Conservation (phyloP, 2,888 invertebrate species). For the Fissipunctia ypsillon region DNA sequence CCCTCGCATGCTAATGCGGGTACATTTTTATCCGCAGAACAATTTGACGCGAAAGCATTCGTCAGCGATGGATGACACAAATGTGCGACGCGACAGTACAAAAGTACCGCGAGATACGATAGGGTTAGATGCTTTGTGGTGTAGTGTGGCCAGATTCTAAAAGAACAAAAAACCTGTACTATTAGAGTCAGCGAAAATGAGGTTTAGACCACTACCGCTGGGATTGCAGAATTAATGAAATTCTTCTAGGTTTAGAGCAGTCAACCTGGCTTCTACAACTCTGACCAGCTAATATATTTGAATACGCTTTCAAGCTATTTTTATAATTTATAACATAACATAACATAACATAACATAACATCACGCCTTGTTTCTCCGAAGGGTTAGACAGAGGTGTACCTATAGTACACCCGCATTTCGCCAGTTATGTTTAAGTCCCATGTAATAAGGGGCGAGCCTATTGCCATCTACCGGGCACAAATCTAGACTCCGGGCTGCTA, state of each 20-base stretch:
- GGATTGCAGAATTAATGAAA: background rate
- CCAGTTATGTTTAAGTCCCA: too few species aligned
- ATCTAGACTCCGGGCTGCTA: too few species aligned
- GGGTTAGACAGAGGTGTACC: too few species aligned
- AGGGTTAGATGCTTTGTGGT: slow-evolving; percentile 46
- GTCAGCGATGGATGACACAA: slow-evolving; percentile 60
- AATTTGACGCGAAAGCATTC: slow-evolving; percentile 60
- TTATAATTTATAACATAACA: too few species aligned
- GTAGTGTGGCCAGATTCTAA: slow-evolving; percentile 43
- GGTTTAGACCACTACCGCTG: background rate
- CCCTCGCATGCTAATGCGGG: slow-evolving; percentile 24
- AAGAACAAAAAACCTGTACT: background rate
- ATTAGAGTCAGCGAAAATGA: background rate
- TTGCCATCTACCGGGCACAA: too few species aligned
- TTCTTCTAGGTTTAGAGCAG: background rate
- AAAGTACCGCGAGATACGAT: slow-evolving; percentile 47
- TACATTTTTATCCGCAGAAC: slow-evolving; percentile 54
- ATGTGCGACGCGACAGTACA: slow-evolving; percentile 48
- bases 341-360: too few species aligned
- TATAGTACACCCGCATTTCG: too few species aligned
- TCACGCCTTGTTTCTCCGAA: too few species aligned
- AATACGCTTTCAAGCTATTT: background rate
- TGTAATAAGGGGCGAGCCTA: too few species aligned
- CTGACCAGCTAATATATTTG: background rate
- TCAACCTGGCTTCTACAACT: too few species aligned